A percentile compares a stretch with the other conserved stretches of the same genome.
Evolutionary conservation across 2,113 vertebrate species (phyloP).

Genomic region (Cyprinus carpio): DNA sequence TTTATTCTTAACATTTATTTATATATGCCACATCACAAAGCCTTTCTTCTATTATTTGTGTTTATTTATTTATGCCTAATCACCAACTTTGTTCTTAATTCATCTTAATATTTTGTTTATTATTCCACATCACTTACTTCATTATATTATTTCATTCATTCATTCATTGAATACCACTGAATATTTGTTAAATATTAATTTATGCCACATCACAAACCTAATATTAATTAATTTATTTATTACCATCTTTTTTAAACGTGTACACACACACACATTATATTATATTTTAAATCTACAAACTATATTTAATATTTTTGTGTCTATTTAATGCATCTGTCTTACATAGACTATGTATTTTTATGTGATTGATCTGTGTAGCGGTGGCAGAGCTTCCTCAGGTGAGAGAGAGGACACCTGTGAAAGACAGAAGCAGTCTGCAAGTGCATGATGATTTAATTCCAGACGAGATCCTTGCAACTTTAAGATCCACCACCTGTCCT

Average conservation of each 20-base stretch:
- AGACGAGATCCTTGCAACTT: constrained; percentile 77
- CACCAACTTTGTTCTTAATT: too few species aligned
- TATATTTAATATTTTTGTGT: background rate
- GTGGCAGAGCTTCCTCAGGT: constrained; percentile 61
- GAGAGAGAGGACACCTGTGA: constrained; percentile 39
- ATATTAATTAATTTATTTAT: too few species aligned
- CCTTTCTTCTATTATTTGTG: background rate
- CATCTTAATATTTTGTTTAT: too few species aligned
- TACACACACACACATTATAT: too few species aligned
- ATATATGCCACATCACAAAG: background rate
- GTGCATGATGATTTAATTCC: constrained; percentile 72
- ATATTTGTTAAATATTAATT: too few species aligned
- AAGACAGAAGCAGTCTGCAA: constrained; percentile 48
- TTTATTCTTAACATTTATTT: background rate
- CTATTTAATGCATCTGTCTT: background rate
- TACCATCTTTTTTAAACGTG: too few species aligned
- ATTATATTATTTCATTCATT: too few species aligned
- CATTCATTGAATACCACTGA: too few species aligned
- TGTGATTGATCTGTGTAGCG: constrained; percentile 36
- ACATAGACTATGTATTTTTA: too few species aligned
- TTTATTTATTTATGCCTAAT: background rate
- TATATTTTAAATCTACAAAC: background rate
- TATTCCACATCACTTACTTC: too few species aligned
- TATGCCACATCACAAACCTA: too few species aligned
- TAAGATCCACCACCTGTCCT: constrained; percentile 70